These are phyloP conservation scores for Rutilus rutilus DNA, from an alignment of 2,113 vertebrate genomes.

Conservation along the genomic window DNA sequence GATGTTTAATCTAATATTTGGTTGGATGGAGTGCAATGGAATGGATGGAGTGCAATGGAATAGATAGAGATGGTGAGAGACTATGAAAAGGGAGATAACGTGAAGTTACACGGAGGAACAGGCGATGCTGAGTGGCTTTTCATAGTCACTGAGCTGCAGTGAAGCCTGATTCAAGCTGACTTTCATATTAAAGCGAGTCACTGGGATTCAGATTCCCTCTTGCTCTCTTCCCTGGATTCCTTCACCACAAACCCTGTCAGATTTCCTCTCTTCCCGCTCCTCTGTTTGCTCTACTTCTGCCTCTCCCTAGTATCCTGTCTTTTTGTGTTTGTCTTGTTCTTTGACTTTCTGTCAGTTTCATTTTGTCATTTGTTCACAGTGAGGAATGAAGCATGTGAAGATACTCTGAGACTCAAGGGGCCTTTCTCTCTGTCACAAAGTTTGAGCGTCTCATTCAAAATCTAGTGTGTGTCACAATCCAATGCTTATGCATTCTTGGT, in stretches of 20 bases:
- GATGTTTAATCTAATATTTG: not conserved
- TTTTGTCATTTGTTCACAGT: slow-evolving; percentile 27
- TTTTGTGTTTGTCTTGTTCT: slow-evolving; percentile 19
- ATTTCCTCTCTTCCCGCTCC: slow-evolving; percentile 10
- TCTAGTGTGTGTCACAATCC: not conserved
- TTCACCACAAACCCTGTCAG: slow-evolving; percentile 26
- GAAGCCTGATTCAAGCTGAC: slow-evolving; percentile 60
- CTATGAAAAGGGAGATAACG: slow-evolving; percentile 33
- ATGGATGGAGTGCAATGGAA: slow-evolving; percentile 48
- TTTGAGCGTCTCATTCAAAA: not conserved
- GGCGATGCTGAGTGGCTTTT: slow-evolving; percentile 51
- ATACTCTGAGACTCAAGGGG: not conserved
- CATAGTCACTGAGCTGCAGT: slow-evolving; percentile 36
- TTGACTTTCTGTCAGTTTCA: slow-evolving; percentile 6
- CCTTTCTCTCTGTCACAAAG: slow-evolving; percentile 5
- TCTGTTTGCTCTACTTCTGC: slow-evolving; percentile 35
- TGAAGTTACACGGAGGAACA: slow-evolving; percentile 44
- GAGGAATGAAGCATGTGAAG: slow-evolving; percentile 18
- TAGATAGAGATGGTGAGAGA: slow-evolving; percentile 23
- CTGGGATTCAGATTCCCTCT: slow-evolving; percentile 57
- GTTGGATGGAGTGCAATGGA: slow-evolving; percentile 47
- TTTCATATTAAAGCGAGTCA: slow-evolving; percentile 56
- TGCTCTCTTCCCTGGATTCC: slow-evolving; percentile 13
- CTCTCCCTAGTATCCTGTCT: slow-evolving; percentile 43
- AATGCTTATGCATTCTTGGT: not conserved